These are phyloP conservation scores for Lepidonotus clava DNA, from an alignment of 2,888 invertebrate genomes.

Conservation along the genomic window DNA sequence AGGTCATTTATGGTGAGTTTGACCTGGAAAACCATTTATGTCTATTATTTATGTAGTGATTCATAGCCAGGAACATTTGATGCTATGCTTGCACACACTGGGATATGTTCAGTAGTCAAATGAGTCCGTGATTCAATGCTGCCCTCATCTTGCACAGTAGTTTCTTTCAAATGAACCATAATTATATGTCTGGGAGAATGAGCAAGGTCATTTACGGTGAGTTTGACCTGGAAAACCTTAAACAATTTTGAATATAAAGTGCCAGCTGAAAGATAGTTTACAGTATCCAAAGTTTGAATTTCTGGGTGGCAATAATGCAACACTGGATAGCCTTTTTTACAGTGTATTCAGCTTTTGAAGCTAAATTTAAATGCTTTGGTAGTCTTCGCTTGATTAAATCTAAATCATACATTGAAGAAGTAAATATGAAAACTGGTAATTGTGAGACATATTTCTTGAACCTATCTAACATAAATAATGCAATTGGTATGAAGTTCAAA, in stretches of 20 bases:
- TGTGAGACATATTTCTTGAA: background rate
- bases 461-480: background rate
- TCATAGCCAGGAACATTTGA: too few species aligned
- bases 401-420: slow-evolving; percentile 13
- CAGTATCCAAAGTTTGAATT: slow-evolving; percentile 31
- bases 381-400: slow-evolving; percentile 16
- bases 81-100: too few species aligned
- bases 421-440: background rate
- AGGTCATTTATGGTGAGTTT: background rate
- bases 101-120: too few species aligned
- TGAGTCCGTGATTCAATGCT: too few species aligned
- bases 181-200: too few species aligned
- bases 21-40: background rate
- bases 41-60: too few species aligned
- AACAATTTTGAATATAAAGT: slow-evolving; percentile 22
- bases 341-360: background rate
- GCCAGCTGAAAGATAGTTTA: slow-evolving; percentile 1
- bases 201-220: background rate
- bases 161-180: too few species aligned
- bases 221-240: background rate
- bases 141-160: too few species aligned
- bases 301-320: background rate
- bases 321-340: background rate
- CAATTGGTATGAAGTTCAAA: background rate
- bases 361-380: background rate